Percentiles rank a stretch among this genome's conserved stretches.
Evolutionary conservation across 1,140 invertebrate species (phyloP).

Genomic region (Drosophila pachea): DNA sequence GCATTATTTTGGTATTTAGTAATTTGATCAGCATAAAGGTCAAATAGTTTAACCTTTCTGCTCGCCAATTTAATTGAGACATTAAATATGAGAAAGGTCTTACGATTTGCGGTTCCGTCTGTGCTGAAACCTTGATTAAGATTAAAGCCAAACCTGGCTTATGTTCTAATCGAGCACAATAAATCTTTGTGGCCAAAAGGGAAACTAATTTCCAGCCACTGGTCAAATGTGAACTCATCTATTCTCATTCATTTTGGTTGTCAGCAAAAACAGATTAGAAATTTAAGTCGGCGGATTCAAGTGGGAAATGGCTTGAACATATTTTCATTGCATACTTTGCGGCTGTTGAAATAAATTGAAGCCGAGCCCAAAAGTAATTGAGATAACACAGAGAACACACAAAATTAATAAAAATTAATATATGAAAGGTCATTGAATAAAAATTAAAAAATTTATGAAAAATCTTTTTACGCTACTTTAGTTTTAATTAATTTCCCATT

Average conservation of each 20-base stretch:
- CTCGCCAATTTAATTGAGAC: slow-evolving; percentile 42
- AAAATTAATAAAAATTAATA: too few species aligned
- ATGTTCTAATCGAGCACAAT: slow-evolving; percentile 12
- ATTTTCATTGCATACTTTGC: slow-evolving; percentile 19
- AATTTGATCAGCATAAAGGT: slow-evolving; percentile 24
- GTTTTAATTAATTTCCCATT: slow-evolving; percentile 2
- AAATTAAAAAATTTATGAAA: neutral
- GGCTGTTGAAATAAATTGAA: neutral
- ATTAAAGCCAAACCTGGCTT: slow-evolving; percentile 3
- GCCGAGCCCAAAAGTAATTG: neutral
- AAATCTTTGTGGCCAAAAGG: slow-evolving; percentile 1
- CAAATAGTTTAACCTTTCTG: slow-evolving; percentile 53
- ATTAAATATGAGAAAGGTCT: slow-evolving; percentile 42
- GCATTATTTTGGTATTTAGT: slow-evolving; percentile 7
- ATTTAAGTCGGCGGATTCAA: neutral
- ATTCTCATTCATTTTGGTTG: neutral
- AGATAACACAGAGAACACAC: too few species aligned
- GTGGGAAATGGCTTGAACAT: neutral
- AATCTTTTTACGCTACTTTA: slow-evolving; percentile 22
- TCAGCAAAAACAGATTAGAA: neutral
- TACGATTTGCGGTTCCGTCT: slow-evolving; percentile 4
- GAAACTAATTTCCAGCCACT: slow-evolving; percentile 4
- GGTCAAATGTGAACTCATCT: neutral
- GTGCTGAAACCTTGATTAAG: neutral
- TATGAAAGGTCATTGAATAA: neutral